phyloP scores from a whole-genome alignment of 2,797 vertebrate species.

The Lateolabrax maculatus region DNA sequence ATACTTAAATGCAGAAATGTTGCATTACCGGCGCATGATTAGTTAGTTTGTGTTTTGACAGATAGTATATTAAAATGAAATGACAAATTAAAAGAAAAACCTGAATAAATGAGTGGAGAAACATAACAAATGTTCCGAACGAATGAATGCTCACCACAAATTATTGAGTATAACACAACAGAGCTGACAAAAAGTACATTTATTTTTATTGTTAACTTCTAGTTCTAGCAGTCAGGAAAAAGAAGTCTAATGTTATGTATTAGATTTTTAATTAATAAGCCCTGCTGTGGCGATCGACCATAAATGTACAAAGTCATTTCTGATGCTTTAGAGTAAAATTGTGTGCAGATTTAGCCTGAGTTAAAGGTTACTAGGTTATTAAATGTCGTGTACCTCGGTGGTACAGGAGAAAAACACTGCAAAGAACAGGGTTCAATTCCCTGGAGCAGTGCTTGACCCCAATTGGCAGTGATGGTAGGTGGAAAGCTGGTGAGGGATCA shows the following conservation, averaged over 20 bases:
- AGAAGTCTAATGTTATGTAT: background rate
- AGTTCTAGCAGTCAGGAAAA: background rate
- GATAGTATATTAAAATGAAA: background rate
- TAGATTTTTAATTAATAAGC: slow-evolving; percentile 1
- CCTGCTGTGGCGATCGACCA: background rate
- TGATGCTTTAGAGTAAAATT: background rate
- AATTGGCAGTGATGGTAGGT: background rate
- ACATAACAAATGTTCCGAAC: background rate
- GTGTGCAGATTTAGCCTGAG: background rate
- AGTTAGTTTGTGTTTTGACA: background rate
- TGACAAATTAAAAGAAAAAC: background rate
- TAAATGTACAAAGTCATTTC: background rate
- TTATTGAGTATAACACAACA: background rate
- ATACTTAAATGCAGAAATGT: background rate
- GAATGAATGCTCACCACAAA: background rate
- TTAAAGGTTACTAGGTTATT: slow-evolving; percentile 1
- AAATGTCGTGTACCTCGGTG: slow-evolving; percentile 4
- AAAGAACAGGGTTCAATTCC: slow-evolving; percentile 3
- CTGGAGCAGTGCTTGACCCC: background rate
- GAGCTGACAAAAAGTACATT: background rate
- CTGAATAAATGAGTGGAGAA: background rate
- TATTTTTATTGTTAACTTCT: background rate
- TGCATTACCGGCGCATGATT: background rate
- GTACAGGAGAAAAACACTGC: background rate
- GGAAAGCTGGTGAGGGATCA: slow-evolving; percentile 23